Base-by-base conservation (phyloP, 2,888 invertebrate genomes). In the Hermodice carunculata region DNA sequence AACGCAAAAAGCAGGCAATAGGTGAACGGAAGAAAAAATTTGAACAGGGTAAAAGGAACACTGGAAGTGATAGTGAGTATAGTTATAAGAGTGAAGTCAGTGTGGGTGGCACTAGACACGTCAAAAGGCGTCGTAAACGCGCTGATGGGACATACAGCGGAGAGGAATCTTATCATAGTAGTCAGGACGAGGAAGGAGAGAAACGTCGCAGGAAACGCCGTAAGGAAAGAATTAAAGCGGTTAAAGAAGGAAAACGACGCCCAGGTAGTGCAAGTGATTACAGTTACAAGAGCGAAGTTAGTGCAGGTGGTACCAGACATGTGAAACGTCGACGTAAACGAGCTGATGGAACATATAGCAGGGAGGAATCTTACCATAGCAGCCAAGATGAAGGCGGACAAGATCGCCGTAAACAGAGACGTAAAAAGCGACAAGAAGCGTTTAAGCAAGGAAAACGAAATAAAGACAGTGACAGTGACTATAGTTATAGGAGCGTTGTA, bases 231-330 rank as follows among this genome's bases (percentile, higher is more conserved):
- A 76, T 76, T 34, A 24, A 71, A 64, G n/a, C 69, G 69, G 24
- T 59, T 11, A 34, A 66, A 76, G 8, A 62, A 63, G 48, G 70
- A 46, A 40, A 56, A 54, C 72, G 84, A n/a, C 76, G 83, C 53
- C 62, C 70, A 1, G 81, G 77, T 61, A 81, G 81, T 60, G 84
- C 81, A 69, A 81, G 81, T 68, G 85, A 84, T 48, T 83, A 69
- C 67, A 84, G 83, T 53, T 85, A 85, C 71, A 76, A 71, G 61
- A 82, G 82, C 67, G 68, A 73, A 28, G 71, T 78, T 14, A 82
- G 83, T 57, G 85, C 78, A 28, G 84, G 84, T 0, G 84, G 85
- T 8, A 85, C 84, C 5, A 67, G 82, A 22, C 82, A 77, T 58
- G 83, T 85, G 0, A 62, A 69, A 19, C 67, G 84, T 22, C 69